Conservation (phyloP, 1,140 invertebrate species). For the Leucophenga varia region DNA sequence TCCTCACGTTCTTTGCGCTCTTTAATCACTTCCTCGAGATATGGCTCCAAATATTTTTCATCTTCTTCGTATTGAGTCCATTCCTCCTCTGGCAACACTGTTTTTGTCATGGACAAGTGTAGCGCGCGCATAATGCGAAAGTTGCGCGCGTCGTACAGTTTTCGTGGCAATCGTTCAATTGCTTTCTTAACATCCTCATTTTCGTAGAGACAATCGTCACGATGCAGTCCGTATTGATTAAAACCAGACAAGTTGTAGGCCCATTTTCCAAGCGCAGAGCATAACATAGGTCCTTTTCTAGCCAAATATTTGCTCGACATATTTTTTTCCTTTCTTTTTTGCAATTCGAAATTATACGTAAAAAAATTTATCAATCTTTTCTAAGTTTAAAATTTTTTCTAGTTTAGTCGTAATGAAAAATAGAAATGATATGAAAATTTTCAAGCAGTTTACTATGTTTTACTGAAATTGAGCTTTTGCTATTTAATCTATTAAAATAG, state of each 20-base stretch:
- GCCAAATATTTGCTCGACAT: no score
- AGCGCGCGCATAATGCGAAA: constrained; percentile 78
- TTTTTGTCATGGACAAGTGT: constrained; percentile 72
- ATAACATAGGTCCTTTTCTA: no score
- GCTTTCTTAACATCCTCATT: constrained; percentile 76
- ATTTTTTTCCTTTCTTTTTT: no score
- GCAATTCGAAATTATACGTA: no score
- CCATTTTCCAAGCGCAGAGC: constrained; percentile 68
- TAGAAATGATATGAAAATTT: no score
- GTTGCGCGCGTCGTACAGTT: constrained; percentile 75
- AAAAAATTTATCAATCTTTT: no score
- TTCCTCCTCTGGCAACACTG: constrained; percentile 79
- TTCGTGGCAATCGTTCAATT: constrained; percentile 70
- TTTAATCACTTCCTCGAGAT: constrained; percentile 71
- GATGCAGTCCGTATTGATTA: constrained; percentile 74
- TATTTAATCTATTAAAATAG: no score
- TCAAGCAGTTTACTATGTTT: no score
- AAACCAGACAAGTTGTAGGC: constrained; percentile 71
- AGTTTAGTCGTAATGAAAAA: no score
- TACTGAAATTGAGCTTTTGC: no score
- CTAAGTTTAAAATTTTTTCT: no score
- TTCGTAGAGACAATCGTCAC: constrained; percentile 76
- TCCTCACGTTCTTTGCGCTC: constrained; percentile 73
- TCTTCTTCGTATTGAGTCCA: constrained; percentile 89
- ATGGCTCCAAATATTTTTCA: constrained; percentile 74